Conservation (phyloP, 2,797 vertebrate species). For the Crypturellus tataupa region DNA sequence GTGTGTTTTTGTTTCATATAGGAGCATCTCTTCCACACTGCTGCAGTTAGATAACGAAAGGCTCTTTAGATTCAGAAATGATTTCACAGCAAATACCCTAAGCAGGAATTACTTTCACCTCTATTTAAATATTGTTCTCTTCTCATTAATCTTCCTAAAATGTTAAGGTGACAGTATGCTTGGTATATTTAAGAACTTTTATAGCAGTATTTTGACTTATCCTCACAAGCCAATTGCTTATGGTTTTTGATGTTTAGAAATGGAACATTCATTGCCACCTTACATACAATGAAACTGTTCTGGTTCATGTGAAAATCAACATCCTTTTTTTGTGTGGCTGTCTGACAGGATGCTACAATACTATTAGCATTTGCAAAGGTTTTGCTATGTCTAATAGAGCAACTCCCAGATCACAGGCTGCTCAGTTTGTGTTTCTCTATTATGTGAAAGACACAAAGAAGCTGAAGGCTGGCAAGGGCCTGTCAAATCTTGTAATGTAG, state of each 20-base stretch:
- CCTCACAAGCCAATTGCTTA: slow-evolving; percentile 54
- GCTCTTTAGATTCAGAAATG: not conserved
- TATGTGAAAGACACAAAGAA: slow-evolving; percentile 95
- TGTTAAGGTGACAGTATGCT: not conserved
- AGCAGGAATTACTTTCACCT: not conserved
- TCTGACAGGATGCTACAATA: slow-evolving; percentile 89
- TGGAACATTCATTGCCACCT: slow-evolving; percentile 74
- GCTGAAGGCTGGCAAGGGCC: slow-evolving; percentile 89
- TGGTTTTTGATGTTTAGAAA: slow-evolving; percentile 75
- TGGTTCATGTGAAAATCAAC: slow-evolving; percentile 84
- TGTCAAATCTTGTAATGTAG: slow-evolving; percentile 93
- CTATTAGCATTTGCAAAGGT: slow-evolving; percentile 99
- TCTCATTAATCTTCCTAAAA: not conserved
- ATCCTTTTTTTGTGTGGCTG: slow-evolving; percentile 88
- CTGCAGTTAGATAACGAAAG: not conserved
- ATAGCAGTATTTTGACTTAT: slow-evolving; percentile 18
- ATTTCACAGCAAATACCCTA: not conserved
- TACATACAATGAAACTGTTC: slow-evolving; percentile 74
- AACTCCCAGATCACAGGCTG: slow-evolving; percentile 86
- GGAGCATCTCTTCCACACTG: not conserved
- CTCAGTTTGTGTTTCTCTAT: slow-evolving; percentile 94
- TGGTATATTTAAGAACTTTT: not conserved
- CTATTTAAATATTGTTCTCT: not conserved
- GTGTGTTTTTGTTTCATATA: not conserved
- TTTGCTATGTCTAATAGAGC: slow-evolving; percentile 87